Evolutionary conservation across 2,797 vertebrate genomes (phyloP), one percentile per base, ranked within the genome.

Genomic region (Mycteria americana): DNA sequence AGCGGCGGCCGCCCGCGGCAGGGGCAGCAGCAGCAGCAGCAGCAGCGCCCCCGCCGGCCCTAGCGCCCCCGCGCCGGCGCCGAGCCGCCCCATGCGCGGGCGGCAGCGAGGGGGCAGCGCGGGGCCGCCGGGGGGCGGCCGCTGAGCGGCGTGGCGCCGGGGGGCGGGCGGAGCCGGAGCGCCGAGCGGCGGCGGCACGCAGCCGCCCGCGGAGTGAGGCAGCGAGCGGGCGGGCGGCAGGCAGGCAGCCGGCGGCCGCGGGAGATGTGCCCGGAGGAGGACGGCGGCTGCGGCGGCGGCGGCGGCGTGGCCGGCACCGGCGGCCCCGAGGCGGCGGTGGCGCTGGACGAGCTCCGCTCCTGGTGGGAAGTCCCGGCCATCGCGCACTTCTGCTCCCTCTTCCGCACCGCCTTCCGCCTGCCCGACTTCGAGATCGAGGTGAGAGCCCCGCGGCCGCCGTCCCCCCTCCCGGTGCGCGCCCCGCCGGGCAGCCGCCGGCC

Each of bases 311-410:
- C 89, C 88, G 95, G 93, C 39, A 46, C 88, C 82, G 92, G 89
- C 69, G 94, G 92, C 60, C 31, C 91, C 62, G 93, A 92, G 92
- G 89, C 91, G 88, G 82, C 84, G 56, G 82, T 50, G 64, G 88
- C 98, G 98, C 98, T 99, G 98, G 99, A 99, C 96, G 99, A 99
- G 98, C 98, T 99, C 97, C 99, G 99, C 98, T 99, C 98, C 75
- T 99, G 99, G 99, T 99, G 99, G 99, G 99, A 99, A 99, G 99
- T 99, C 96, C 99, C 99, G 98, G 99, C 99, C 98, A 99, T 99
- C 98, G 99, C 99, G 87, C 99, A 99, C 99, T 99, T 99, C 98
- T 99, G 99, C 97, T 99, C 99, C 48, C 98, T 99, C 88, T 99
- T 99, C 98, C 99, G 99, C 98, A 99, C 99, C 39, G 99, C 99